Percentiles rank a stretch among this genome's conserved stretches.
These are phyloP conservation scores for Bujurquina vittata DNA, from an alignment of 2,113 vertebrate species.

Conservation along the genomic window DNA sequence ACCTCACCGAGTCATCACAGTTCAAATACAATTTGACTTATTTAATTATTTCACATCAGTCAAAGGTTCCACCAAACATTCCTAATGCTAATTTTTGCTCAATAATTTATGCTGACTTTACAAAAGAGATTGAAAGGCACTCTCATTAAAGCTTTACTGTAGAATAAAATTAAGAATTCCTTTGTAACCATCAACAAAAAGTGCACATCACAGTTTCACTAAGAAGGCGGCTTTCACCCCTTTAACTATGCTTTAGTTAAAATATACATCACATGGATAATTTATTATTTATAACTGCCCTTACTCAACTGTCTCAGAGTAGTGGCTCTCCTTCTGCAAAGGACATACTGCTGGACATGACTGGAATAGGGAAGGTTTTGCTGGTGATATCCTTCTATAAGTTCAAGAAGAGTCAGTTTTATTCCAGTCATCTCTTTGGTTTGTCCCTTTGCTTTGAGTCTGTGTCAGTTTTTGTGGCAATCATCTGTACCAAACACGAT, in stretches of 20 bases:
- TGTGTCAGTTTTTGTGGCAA: conserved; percentile 4
- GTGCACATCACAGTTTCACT: neutral
- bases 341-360: conserved; percentile 58
- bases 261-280: conserved; percentile 57
- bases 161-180: conserved; percentile 10
- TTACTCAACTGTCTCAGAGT: conserved; percentile 35
- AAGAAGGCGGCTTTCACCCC: conserved; percentile 29
- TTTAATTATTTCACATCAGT: conserved; percentile 20
- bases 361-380: conserved; percentile 43
- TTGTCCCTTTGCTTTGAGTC: conserved; percentile 26
- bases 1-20: conserved; percentile 28
- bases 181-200: conserved; percentile 27
- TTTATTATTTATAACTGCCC: conserved; percentile 51
- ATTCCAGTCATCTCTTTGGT: conserved; percentile 61
- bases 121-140: neutral
- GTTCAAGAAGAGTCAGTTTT: neutral
- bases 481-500: conserved; percentile 1
- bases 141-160: conserved; percentile 23
- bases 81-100: conserved; percentile 3
- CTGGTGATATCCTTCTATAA: neutral
- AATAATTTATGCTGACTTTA: conserved; percentile 1
- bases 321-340: conserved; percentile 50
- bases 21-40: conserved; percentile 2
- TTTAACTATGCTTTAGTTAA: conserved; percentile 25
- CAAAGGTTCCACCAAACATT: conserved; percentile 16